phyloP scores from a whole-genome alignment of 2,888 invertebrate species.

The Hemaris fuciformis region DNA sequence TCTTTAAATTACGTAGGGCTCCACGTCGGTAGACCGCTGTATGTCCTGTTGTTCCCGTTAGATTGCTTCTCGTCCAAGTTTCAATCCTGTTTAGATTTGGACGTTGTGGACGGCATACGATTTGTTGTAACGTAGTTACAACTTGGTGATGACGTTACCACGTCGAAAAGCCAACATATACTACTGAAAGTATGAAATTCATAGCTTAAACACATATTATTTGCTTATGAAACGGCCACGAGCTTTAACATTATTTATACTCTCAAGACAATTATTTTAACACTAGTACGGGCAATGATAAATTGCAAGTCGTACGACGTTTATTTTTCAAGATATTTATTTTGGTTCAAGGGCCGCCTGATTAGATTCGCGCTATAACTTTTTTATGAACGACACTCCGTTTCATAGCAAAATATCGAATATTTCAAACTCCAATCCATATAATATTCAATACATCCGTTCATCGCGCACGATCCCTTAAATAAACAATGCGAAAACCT shows the following conservation, averaged over 20 bases:
- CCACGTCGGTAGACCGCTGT: conserved; percentile 44
- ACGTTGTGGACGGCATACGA: conserved; percentile 46
- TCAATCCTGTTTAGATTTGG: conserved; percentile 56
- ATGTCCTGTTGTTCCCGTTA: conserved; percentile 52
- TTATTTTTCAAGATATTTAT: neutral
- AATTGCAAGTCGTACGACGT: neutral
- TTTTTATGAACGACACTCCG: conserved; percentile 20
- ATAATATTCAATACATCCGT: conserved; percentile 48
- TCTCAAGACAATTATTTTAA: too few species aligned
- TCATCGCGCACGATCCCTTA: conserved; percentile 46
- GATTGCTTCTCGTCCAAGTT: conserved; percentile 60
- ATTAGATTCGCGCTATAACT: neutral
- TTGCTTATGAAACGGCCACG: too few species aligned
- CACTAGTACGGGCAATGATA: too few species aligned
- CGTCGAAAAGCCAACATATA: neutral
- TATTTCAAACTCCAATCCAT: conserved; percentile 36
- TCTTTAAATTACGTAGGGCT: conserved; percentile 66
- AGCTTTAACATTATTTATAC: too few species aligned
- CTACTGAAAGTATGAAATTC: neutral
- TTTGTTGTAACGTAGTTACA: conserved; percentile 25
- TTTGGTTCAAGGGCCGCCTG: neutral
- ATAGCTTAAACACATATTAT: neutral
- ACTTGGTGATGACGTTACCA: neutral
- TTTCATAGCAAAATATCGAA: conserved; percentile 19
- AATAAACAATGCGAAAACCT: conserved; percentile 57